Percentiles rank a stretch among this genome's conserved stretches.
These are phyloP conservation scores for Tipula lateralis DNA, from an alignment of 2,888 invertebrate genomes.

Conservation along the genomic window DNA sequence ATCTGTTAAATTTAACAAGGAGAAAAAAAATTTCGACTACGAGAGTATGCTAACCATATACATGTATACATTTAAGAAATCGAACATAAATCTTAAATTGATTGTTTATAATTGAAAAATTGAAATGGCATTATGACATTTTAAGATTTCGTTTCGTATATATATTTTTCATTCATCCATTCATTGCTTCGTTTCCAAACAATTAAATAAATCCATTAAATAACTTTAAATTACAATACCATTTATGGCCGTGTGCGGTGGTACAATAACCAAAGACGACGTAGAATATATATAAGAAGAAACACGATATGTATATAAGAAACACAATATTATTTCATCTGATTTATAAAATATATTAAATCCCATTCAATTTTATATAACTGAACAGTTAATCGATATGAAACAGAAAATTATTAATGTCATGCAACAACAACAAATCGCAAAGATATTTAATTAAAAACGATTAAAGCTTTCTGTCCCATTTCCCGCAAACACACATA, in stretches of 20 bases:
- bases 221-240: neutral
- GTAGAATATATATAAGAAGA: neutral
- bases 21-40: neutral
- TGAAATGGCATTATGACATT: constrained; percentile 24
- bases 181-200: neutral
- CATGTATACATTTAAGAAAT: neutral
- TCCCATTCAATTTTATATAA: neutral
- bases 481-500: neutral
- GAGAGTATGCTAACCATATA: neutral
- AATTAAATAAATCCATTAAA: constrained; percentile 4
- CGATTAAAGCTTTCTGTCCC: constrained; percentile 9
- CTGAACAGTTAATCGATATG: neutral
- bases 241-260: neutral
- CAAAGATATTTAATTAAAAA: neutral
- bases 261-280: neutral
- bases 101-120: constrained; percentile 14
- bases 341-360: neutral
- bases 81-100: neutral
- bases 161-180: neutral
- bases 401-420: neutral
- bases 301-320: neutral
- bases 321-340: neutral
- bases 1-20: neutral
- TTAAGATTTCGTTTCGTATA: neutral
- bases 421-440: neutral